Percentiles rank a stretch among this genome's conserved stretches.
phyloP scores from a whole-genome alignment of 2,888 invertebrate species.

The Harpalus rufipes region DNA sequence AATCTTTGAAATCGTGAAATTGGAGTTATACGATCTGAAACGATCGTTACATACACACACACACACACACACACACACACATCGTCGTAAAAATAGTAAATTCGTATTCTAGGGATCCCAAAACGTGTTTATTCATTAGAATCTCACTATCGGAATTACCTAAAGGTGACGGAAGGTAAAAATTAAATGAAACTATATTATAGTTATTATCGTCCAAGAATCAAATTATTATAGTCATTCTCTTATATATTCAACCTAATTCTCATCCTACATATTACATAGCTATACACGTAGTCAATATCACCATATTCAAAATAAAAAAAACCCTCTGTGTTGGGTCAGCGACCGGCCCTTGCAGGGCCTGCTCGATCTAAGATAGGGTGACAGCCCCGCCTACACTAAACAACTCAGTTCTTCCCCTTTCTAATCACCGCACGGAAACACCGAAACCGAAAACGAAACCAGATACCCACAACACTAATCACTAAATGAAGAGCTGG shows the following conservation, averaged over 20 bases:
- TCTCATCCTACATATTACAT: slow-evolving; percentile 39
- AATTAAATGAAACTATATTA: too few species aligned
- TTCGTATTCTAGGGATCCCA: too few species aligned
- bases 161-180: too few species aligned
- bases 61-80: too few species aligned
- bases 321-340: neutral
- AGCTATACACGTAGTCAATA: slow-evolving; percentile 32
- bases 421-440: slow-evolving; percentile 36
- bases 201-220: too few species aligned
- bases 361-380: slow-evolving; percentile 44
- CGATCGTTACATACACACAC: too few species aligned
- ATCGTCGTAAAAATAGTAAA: too few species aligned
- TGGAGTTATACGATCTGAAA: too few species aligned
- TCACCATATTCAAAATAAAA: slow-evolving; percentile 37
- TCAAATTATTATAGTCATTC: neutral
- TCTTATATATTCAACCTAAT: neutral
- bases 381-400: slow-evolving; percentile 35
- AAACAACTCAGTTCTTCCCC: slow-evolving; percentile 8
- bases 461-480: neutral
- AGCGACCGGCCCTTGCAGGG: slow-evolving; percentile 27
- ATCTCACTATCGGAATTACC: too few species aligned
- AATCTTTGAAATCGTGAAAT: too few species aligned
- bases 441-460: slow-evolving; percentile 18
- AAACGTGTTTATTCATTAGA: too few species aligned
- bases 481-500: neutral